Evolutionary conservation across 2,888 invertebrate species (phyloP).

Genomic region (Trachelus iudaicus): DNA sequence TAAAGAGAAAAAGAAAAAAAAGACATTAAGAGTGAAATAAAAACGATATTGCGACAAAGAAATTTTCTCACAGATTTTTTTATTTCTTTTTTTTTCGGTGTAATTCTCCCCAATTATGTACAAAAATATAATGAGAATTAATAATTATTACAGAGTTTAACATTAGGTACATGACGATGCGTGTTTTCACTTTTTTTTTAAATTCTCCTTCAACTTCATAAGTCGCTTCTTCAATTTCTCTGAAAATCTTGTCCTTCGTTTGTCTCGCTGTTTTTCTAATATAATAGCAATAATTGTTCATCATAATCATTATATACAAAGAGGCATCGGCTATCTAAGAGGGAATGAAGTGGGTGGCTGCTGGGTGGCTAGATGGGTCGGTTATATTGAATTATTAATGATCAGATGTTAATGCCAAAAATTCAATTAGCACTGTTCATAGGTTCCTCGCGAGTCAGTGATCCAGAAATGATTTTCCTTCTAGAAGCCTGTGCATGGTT

Average conservation of each 20-base stretch:
- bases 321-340: constrained; percentile 18
- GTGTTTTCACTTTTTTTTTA: constrained; percentile 16
- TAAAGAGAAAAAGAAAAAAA: too few relatives aligned
- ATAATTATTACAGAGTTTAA: constrained; percentile 56
- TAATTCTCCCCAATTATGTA: constrained; percentile 57
- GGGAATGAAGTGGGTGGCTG: constrained; percentile 11
- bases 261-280: not conserved
- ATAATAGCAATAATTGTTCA: constrained; percentile 14
- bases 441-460: not conserved
- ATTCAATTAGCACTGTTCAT: not conserved
- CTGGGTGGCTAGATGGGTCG: constrained; percentile 8
- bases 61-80: not conserved
- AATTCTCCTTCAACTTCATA: constrained; percentile 11
- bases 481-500: not conserved
- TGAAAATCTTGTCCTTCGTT: not conserved
- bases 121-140: constrained; percentile 62
- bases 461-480: not conserved
- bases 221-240: constrained; percentile 1
- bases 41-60: not conserved
- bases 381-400: constrained; percentile 3
- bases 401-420: not conserved
- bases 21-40: too few relatives aligned
- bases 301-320: constrained; percentile 20
- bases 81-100: constrained; percentile 24
- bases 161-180: constrained; percentile 51